A percentile compares a stretch with the other conserved stretches of the same genome.
Evolutionary conservation across 2,888 invertebrate genomes (phyloP).

Genomic region (Kryphioiulus occultus): DNA sequence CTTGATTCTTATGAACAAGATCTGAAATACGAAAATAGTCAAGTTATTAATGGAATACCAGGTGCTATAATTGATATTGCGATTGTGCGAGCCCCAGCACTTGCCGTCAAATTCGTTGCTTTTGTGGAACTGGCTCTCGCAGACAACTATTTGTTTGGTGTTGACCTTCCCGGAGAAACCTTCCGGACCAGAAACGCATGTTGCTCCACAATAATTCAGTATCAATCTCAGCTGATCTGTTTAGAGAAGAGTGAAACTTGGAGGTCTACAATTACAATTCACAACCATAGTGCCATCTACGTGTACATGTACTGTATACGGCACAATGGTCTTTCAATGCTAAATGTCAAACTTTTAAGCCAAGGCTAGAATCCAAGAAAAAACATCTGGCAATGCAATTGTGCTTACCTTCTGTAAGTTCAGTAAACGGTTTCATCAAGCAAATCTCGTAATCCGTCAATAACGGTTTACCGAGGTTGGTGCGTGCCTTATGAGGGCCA

Average conservation of each 20-base stretch:
- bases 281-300: no score
- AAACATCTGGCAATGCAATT: no score
- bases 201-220: slow-evolving; percentile 33
- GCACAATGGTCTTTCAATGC: no score
- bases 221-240: slow-evolving; percentile 38
- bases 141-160: background rate
- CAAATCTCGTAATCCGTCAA: slow-evolving; percentile 3
- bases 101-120: background rate
- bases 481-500: slow-evolving; percentile 42
- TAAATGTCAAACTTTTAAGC: no score
- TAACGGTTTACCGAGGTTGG: background rate
- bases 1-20: background rate
- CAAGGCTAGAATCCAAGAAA: no score
- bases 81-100: background rate
- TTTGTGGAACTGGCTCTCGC: background rate
- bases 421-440: background rate
- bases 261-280: no score
- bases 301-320: no score
- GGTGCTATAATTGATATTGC: background rate
- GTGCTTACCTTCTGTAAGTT: slow-evolving; percentile 29
- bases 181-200: background rate
- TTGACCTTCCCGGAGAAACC: background rate
- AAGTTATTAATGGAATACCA: background rate
- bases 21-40: background rate
- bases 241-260: background rate